Evolutionary conservation across 2,888 invertebrate genomes (phyloP), one percentile per base, ranked within the genome.

Genomic region (Phengaris arion): DNA sequence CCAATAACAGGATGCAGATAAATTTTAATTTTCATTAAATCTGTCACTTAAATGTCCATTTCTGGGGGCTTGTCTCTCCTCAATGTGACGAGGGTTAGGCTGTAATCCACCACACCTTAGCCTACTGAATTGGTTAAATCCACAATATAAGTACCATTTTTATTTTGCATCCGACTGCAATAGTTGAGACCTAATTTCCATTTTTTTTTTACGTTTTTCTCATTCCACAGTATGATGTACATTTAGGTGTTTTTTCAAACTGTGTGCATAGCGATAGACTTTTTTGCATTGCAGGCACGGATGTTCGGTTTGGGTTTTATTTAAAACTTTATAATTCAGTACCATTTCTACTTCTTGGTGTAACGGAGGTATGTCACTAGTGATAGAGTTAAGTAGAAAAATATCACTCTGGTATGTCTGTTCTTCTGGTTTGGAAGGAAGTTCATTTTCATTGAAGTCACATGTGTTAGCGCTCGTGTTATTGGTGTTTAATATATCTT

Each of bases 301-400:
- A 72, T 51, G 46, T 52, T 35, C 10, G 9, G 51, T 22, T 22
- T 48, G 52, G 6, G 2, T 51, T 22, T 72, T 7, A 68, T 45
- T 68, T n/a, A 48, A 10, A 48, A 68, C 6, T 46, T 68, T 68
- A 46, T 46, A 68, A 8, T 68, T 46, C 46, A 69, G 48, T 35
- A 51, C 12, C 70, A 72, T 52, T 52, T 72, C 48, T 6, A 72
- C 52, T 52, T 72, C 70, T 22, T 72, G 70, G 5, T 72, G 12
- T 52, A 72, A 12, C 2, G 70, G 70, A 7, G 52, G 52, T 52
- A 72, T 51, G 10, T 72, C 46, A 10, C 70, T 52, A n/a, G 70
- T 72, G 10, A 72, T 72, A 7, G 70, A 72, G 35, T 72, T 72
- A 10, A 72, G 22, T 52, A 52, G 70, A 35, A 72, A 72, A 52